Evolutionary conservation across 2,113 vertebrate genomes (phyloP).

Genomic region (Bucco capensis): DNA sequence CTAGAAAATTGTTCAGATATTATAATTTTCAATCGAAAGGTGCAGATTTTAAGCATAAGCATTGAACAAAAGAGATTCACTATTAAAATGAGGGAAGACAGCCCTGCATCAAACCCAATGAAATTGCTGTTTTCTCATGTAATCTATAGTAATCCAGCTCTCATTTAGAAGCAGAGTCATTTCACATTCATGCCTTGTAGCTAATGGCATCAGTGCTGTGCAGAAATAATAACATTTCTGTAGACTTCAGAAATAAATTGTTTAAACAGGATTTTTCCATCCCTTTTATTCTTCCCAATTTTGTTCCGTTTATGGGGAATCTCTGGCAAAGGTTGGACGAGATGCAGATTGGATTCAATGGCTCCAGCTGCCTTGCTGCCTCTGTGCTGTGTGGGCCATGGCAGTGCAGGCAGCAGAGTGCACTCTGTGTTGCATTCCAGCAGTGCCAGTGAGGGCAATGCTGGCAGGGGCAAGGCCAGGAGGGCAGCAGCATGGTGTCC

Average conservation of each 20-base stretch:
- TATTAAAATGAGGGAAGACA: slow-evolving; percentile 35
- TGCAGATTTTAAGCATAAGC: background rate
- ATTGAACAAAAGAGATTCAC: background rate
- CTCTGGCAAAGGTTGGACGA: slow-evolving; percentile 25
- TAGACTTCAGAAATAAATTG: slow-evolving; percentile 32
- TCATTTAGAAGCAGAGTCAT: background rate
- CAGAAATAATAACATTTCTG: slow-evolving; percentile 14
- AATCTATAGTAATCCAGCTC: background rate
- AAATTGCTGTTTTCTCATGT: background rate
- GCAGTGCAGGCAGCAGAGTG: background rate
- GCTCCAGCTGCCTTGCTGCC: background rate
- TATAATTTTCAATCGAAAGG: background rate
- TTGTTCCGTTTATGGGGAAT: background rate
- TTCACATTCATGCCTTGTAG: slow-evolving; percentile 19
- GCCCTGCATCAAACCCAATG: background rate
- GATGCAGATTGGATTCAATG: background rate
- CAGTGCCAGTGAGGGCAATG: background rate
- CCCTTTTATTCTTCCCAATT: background rate
- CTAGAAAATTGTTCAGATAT: slow-evolving; percentile 5
- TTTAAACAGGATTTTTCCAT: slow-evolving; percentile 32
- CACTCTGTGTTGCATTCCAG: background rate
- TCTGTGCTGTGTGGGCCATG: background rate
- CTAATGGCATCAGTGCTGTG: background rate
- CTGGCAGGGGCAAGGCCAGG: background rate
- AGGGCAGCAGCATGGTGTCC: background rate